Conservation (phyloP, 1,140 invertebrate species). For the Bilobella aurantiaca region DNA sequence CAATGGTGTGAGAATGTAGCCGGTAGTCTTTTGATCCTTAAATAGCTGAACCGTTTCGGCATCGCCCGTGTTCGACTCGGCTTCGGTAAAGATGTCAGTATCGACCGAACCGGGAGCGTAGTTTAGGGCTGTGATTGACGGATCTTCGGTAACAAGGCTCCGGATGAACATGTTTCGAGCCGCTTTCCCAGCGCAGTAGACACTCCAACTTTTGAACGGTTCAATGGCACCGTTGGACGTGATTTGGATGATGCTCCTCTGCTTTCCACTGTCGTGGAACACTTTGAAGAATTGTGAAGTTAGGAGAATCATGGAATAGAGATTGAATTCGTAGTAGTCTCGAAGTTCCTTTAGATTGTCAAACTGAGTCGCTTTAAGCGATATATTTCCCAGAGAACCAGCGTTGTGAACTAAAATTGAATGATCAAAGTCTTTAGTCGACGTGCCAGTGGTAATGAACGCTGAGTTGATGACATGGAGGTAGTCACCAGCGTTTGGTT, state of each 20-base stretch:
- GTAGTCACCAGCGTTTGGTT: slow-evolving; percentile 37
- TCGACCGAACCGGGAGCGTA: slow-evolving; percentile 89
- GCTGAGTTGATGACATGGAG: slow-evolving; percentile 34
- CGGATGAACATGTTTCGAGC: slow-evolving; percentile 85
- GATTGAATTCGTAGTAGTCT: slow-evolving; percentile 64
- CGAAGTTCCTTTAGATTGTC: slow-evolving; percentile 50
- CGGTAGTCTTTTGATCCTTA: slow-evolving; percentile 45
- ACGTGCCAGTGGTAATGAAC: slow-evolving; percentile 27
- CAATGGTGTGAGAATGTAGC: slow-evolving; percentile 59
- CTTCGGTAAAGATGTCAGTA: slow-evolving; percentile 73
- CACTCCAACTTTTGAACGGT: slow-evolving; percentile 49
- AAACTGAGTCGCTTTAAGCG: slow-evolving; percentile 47
- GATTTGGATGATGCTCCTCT: slow-evolving; percentile 64
- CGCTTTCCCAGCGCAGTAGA: slow-evolving; percentile 71
- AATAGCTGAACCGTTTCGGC: slow-evolving; percentile 52
- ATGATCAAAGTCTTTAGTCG: slow-evolving; percentile 51
- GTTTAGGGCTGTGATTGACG: slow-evolving; percentile 63
- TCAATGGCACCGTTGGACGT: slow-evolving; percentile 70
- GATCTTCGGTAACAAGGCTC: slow-evolving; percentile 69
- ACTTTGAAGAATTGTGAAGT: slow-evolving; percentile 62
- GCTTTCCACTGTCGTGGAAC: slow-evolving; percentile 44
- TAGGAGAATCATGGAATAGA: slow-evolving; percentile 63
- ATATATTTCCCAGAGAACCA: slow-evolving; percentile 65
- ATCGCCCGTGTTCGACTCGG: slow-evolving; percentile 51
- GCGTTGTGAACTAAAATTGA: slow-evolving; percentile 80